Conservation (phyloP, 2,888 invertebrate species). For the Ochropleura leucogaster region DNA sequence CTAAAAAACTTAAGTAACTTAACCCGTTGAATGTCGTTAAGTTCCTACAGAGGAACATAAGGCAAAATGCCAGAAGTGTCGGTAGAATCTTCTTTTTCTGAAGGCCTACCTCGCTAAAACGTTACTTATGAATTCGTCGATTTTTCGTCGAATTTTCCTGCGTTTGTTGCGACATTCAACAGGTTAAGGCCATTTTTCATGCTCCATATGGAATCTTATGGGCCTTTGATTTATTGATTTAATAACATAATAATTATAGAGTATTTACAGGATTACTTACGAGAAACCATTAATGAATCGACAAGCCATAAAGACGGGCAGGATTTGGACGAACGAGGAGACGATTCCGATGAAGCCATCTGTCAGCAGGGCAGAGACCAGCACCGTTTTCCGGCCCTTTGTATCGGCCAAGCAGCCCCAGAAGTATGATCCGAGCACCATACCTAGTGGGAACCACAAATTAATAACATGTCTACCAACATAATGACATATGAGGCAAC, state of each 20-base stretch:
- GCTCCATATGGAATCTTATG: neutral
- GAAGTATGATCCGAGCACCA: slow-evolving; percentile 95
- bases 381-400: slow-evolving; percentile 94
- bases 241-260: neutral
- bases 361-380: slow-evolving; percentile 93
- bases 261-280: slow-evolving; percentile 88
- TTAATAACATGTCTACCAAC: slow-evolving; percentile 1
- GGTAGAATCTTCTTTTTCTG: too few species aligned
- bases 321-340: slow-evolving; percentile 94
- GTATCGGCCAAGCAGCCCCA: slow-evolving; percentile 96
- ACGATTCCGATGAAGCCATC: slow-evolving; percentile 93
- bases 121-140: too few species aligned
- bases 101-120: too few species aligned
- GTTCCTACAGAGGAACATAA: too few species aligned
- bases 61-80: too few species aligned
- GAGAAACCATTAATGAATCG: slow-evolving; percentile 95
- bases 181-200: neutral
- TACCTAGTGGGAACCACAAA: slow-evolving; percentile 87
- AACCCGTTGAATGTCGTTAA: too few species aligned
- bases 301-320: slow-evolving; percentile 93
- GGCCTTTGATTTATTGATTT: too few species aligned
- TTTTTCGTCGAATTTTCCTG: too few species aligned
- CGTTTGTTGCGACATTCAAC: too few species aligned
- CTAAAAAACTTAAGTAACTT: too few species aligned
- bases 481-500: neutral